Evolutionary conservation across 2,888 invertebrate genomes (phyloP).

Genomic region (Lamproptera curius): DNA sequence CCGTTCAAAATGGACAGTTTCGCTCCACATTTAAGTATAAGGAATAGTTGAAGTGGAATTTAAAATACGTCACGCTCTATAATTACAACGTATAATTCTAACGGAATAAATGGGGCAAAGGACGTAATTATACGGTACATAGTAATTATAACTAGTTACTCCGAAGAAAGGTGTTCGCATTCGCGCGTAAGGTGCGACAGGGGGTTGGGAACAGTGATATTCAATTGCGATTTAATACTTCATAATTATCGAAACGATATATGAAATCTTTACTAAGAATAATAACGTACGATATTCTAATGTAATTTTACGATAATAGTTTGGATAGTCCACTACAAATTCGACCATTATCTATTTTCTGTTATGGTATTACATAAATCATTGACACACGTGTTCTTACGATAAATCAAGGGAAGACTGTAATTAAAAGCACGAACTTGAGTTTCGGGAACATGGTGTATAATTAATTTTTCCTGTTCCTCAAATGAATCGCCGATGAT

Average conservation of each 20-base stretch:
- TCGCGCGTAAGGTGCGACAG: slow-evolving; percentile 61
- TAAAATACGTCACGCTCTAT: slow-evolving; percentile 56
- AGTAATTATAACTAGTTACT: slow-evolving; percentile 62
- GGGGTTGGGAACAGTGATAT: slow-evolving; percentile 38
- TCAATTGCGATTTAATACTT: slow-evolving; percentile 44
- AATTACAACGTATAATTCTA: slow-evolving; percentile 63
- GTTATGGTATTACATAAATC: slow-evolving; percentile 51
- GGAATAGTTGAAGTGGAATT: slow-evolving; percentile 46
- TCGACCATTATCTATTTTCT: not conserved
- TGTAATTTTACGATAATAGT: too few species aligned
- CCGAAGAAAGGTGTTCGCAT: slow-evolving; percentile 61
- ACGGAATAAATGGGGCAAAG: slow-evolving; percentile 68
- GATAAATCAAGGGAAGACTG: slow-evolving; percentile 63
- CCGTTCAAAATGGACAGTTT: slow-evolving; percentile 45
- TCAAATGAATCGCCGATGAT: slow-evolving; percentile 74
- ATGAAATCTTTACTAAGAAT: not conserved
- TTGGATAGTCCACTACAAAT: too few species aligned
- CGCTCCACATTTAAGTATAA: slow-evolving; percentile 35
- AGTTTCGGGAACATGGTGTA: slow-evolving; percentile 62
- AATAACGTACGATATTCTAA: not conserved
- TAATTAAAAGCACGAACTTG: slow-evolving; percentile 72
- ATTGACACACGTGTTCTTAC: slow-evolving; percentile 54
- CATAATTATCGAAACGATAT: slow-evolving; percentile 37
- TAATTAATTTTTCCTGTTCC: slow-evolving; percentile 71
- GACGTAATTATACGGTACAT: slow-evolving; percentile 62